A percentile compares a stretch with the other conserved stretches of the same genome.
Evolutionary conservation across 2,113 vertebrate genomes (phyloP).

Genomic region (Ceyx margarethae): DNA sequence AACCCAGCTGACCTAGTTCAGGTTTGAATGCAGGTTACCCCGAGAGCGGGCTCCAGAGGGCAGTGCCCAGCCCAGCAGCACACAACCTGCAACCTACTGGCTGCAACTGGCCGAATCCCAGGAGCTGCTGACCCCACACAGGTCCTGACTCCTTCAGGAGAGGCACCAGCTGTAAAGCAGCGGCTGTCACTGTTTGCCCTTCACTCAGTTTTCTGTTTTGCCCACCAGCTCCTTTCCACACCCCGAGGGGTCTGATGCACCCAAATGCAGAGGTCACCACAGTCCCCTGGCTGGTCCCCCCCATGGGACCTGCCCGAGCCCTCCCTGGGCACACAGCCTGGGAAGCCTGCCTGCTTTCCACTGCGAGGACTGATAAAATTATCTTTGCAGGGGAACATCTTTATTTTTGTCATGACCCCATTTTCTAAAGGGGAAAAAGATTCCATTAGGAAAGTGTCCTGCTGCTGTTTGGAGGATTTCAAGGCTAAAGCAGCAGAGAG

Average conservation of each 20-base stretch:
- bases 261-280: rapidly evolving
- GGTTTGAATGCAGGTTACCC: not conserved
- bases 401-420: not conserved
- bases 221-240: not conserved
- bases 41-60: not conserved
- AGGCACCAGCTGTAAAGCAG: rapidly evolving
- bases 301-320: not conserved
- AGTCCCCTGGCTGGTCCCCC: not conserved
- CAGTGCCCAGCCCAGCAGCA: not conserved
- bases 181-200: not conserved
- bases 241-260: rapidly evolving
- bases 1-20: not conserved
- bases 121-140: rapidly evolving
- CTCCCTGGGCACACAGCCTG: not conserved
- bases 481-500: too few species aligned
- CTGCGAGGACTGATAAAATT: not conserved
- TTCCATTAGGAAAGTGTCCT: too few species aligned
- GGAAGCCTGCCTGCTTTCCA: not conserved
- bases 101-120: not conserved
- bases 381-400: not conserved
- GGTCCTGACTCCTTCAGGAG: not conserved
- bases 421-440: not conserved
- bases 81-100: rapidly evolving
- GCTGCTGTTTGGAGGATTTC: too few species aligned
- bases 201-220: not conserved